phyloP scores from a whole-genome alignment of 2,888 invertebrate genomes.

The Drosophila falleni region DNA sequence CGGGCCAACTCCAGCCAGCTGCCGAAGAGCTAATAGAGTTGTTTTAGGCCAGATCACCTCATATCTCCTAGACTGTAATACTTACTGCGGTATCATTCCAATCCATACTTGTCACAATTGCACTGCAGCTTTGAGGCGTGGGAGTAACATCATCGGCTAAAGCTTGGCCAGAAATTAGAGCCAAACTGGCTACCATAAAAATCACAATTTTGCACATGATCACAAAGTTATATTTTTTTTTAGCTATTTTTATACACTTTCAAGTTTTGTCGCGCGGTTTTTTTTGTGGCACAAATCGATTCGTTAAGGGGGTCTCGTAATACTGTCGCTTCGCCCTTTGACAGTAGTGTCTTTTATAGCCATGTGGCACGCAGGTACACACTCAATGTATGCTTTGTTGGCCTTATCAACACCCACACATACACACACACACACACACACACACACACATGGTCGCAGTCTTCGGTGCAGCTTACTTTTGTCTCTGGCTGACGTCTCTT shows the following conservation, averaged over 20 bases:
- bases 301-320: slow-evolving; percentile 56
- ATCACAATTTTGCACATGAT: slow-evolving; percentile 66
- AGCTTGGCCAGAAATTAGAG: slow-evolving; percentile 27
- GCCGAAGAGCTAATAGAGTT: slow-evolving; percentile 43
- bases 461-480: slow-evolving; percentile 46
- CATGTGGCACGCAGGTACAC: slow-evolving; percentile 29
- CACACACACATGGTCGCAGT: slow-evolving; percentile 10
- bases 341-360: slow-evolving; percentile 59
- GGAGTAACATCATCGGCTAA: slow-evolving; percentile 15
- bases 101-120: slow-evolving; percentile 4
- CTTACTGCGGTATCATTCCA: slow-evolving; percentile 62
- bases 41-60: background rate
- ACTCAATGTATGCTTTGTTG: slow-evolving; percentile 19
- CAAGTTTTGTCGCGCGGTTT: slow-evolving; percentile 1
- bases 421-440: background rate
- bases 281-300: slow-evolving; percentile 41
- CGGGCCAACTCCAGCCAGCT: slow-evolving; percentile 65
- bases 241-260: slow-evolving; percentile 7
- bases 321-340: slow-evolving; percentile 57
- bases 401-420: slow-evolving; percentile 37
- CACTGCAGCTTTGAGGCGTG: slow-evolving; percentile 27
- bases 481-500: slow-evolving; percentile 45
- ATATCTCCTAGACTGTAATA: background rate
- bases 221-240: background rate
- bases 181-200: slow-evolving; percentile 41